Conservation (phyloP, 2,113 vertebrate genomes). For the Labeo rohita region DNA sequence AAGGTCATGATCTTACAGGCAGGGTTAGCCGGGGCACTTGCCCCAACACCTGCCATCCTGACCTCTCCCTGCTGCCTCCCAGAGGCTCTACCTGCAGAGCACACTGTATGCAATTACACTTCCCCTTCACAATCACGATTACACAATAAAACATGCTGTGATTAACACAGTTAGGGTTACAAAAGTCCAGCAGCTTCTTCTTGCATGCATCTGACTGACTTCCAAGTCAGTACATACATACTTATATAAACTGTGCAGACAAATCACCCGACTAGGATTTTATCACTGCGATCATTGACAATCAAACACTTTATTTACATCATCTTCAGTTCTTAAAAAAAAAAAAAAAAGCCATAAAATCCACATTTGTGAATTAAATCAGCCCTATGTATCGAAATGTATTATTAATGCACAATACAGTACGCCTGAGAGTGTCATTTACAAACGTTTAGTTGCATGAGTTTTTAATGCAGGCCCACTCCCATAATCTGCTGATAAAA, state of each 20-base stretch:
- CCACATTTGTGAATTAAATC: background rate
- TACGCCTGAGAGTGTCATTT: background rate
- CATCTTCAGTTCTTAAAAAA: background rate
- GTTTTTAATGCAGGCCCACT: conserved; percentile 31
- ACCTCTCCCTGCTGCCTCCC: conserved; percentile 56
- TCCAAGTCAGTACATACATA: background rate
- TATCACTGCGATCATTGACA: background rate
- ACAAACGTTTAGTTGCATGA: background rate
- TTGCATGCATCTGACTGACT: background rate
- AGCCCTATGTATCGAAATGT: no score
- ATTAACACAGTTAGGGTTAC: background rate
- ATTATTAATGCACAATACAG: background rate
- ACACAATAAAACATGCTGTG: background rate
- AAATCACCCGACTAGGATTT: background rate
- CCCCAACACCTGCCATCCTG: conserved; percentile 83
- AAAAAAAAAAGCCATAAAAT: background rate
- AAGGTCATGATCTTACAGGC: conserved; percentile 98
- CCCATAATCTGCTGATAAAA: conserved; percentile 18
- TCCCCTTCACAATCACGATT: background rate
- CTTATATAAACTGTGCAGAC: background rate
- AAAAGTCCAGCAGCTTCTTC: background rate
- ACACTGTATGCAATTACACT: background rate
- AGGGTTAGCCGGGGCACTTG: conserved; percentile 83
- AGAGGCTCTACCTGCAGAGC: background rate
- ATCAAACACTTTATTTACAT: background rate